Base-by-base conservation (phyloP, 2,113 vertebrate genomes). In the Xenotilapia longispinis region DNA sequence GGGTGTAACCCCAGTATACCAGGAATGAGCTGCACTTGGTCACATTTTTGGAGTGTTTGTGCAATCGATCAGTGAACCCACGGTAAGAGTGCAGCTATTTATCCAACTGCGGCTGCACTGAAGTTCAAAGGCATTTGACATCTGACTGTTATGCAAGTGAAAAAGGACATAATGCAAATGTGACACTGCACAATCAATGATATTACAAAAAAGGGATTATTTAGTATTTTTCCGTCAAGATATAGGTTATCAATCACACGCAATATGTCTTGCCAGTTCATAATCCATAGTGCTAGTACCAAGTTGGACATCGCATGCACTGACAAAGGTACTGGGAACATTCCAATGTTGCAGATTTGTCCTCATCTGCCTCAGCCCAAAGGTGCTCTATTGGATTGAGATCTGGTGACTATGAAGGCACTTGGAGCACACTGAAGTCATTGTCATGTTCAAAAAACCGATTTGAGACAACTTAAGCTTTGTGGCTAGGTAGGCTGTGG, bases 121-220 rank as follows among this genome's bases (percentile, higher is more conserved):
- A 58, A 84, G 36, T 68, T 85, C 36, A 82, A 87, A 88, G 70
- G 28, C 26, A 33, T 55, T 14, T 42, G 12, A 55, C 63, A 86
- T 82, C 60, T 78, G 2, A 11, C 7, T 17, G 38, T 10, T 49
- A 28, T 49, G 23, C 42, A 75, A 49, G 3, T 17, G 38, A 21
- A 63, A 47, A 55, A 82, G 2, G 33, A 12, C 5, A 38, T 75
- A 23, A 57, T 63, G 15, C 14, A 78, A 31, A 47, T 33, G 13
- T 78, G 9, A 81, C 55, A 19, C 28, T 51, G 70, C 9, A 49
- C 54, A 60, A 65, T 54, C 8, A 70, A 14, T 57, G 45, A 65
- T 57, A 51, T 23, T 68, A n/a, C 5, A 55, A 54, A 78, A 80
- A 73, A 2, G 55, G 9, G 12, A 83, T 68, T 58, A 23, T 6